These are phyloP conservation scores for Apaloderma vittatum DNA, from an alignment of 2,113 vertebrate genomes.

Conservation along the genomic window DNA sequence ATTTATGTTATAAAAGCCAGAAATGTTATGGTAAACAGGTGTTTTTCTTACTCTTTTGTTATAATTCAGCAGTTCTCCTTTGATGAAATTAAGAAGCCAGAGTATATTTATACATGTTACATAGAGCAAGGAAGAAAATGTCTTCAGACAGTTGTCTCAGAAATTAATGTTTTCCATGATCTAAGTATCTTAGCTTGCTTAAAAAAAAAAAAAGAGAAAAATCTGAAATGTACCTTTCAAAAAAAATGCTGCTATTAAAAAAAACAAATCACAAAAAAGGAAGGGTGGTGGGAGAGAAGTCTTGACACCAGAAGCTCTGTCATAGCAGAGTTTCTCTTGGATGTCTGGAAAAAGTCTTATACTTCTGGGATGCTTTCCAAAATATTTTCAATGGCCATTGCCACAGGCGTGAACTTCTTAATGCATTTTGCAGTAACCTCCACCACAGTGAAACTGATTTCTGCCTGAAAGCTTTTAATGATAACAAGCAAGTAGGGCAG, in stretches of 20 bases:
- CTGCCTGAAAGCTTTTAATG: constrained; percentile 79
- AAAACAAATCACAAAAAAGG: not conserved
- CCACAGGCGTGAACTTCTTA: constrained; percentile 81
- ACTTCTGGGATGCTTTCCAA: constrained; percentile 79
- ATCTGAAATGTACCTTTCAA: constrained; percentile 59
- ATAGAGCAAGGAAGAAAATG: not conserved
- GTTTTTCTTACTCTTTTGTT: not conserved
- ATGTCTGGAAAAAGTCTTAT: constrained; percentile 83
- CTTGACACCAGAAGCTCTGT: constrained; percentile 70
- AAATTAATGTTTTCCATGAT: constrained; percentile 61
- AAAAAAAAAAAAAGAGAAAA: not conserved
- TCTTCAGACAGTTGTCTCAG: constrained; percentile 7
- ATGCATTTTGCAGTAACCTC: constrained; percentile 82
- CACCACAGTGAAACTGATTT: constrained; percentile 69
- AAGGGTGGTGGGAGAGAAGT: not conserved
- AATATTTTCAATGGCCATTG: constrained; percentile 73
- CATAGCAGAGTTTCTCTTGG: constrained; percentile 66
- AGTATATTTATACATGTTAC: not conserved
- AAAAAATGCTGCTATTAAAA: constrained; percentile 56
- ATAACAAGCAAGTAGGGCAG: constrained; percentile 54
- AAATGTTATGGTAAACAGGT: not conserved
- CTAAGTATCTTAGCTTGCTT: constrained; percentile 34
- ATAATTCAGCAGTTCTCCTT: not conserved
- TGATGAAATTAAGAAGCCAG: not conserved
- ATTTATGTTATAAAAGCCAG: not conserved